phyloP scores from a whole-genome alignment of 2,888 invertebrate genomes.

The Tridacna gigas region DNA sequence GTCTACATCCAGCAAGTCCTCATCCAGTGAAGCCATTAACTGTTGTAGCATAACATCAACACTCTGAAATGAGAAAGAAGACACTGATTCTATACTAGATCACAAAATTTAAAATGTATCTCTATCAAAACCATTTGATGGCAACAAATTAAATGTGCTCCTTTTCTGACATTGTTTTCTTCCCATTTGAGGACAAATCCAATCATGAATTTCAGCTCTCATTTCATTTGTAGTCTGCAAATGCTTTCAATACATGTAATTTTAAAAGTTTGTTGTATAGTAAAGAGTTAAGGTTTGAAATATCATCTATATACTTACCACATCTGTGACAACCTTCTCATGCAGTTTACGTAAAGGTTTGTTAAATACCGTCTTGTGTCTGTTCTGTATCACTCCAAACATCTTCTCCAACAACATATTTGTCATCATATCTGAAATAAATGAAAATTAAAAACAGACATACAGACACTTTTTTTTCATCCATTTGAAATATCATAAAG shows the following conservation, averaged over 20 bases:
- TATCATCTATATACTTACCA: slow-evolving; percentile 69
- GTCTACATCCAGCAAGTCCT: slow-evolving; percentile 82
- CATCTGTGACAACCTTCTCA: slow-evolving; percentile 81
- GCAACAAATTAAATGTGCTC: no score
- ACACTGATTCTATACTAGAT: background rate
- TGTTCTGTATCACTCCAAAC: slow-evolving; percentile 63
- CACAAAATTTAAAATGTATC: no score
- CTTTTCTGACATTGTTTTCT: no score
- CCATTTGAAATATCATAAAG: no score
- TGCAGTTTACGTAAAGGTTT: slow-evolving; percentile 78
- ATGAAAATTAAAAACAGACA: background rate
- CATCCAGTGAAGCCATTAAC: slow-evolving; percentile 78
- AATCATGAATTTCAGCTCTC: no score
- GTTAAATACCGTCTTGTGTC: slow-evolving; percentile 73
- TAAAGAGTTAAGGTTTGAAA: background rate
- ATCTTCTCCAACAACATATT: slow-evolving; percentile 74
- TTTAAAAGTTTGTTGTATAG: background rate
- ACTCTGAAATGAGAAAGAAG: slow-evolving; percentile 67
- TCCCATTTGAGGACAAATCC: no score
- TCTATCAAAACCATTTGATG: no score
- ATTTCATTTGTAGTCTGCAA: background rate
- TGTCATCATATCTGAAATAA: slow-evolving; percentile 74
- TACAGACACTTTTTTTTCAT: background rate
- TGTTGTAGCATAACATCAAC: slow-evolving; percentile 80
- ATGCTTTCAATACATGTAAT: background rate